Evolutionary conservation across 2,113 vertebrate species (phyloP), one percentile per base, ranked within the genome.

Genomic region (Leptocoma aspasia): DNA sequence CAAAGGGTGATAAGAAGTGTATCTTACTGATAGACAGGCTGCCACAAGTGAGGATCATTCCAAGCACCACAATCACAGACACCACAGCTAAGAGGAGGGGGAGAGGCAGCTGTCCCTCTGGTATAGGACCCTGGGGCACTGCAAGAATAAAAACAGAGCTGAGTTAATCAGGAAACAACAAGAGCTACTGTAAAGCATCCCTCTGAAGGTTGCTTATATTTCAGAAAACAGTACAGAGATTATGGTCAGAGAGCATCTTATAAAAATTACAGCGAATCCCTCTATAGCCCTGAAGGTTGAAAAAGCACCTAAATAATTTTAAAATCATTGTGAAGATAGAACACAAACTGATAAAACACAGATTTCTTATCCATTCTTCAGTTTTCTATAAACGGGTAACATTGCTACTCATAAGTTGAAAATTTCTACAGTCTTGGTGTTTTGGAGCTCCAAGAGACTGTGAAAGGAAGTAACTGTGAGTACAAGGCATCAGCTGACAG

Each of bases 21-120:
- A 94, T 98, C 99, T 98, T 99, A 99, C 99, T 98, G 96, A 99
- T 98, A 81, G 98, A 98, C 45, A 99, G 92, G 96, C 98, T 98
- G 79, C 98, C 96, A 80, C 98, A 99, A 95, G 98, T 97, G 82
- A 99, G 97, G 15, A 98, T 97, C 33, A 98, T 91, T 89, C 98
- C 98, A 44, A 98, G 98, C 33, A 98, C 97, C 18, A 98, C 89
- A 52, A 98, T 98, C 77, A 98, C 98, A 78, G 97, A 97, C 69
- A 99, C 97, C 78, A 99, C 98, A 4, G 98, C 98, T 94, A 99
- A 83, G 94, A 99, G 98, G 71, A 99, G 97, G 11, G 98, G 98
- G 9, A 98, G 97, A 26, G 99, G 97, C 83, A 98, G 96, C 19
- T 97, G 98, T 81, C 95, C 97, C 22, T 97, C 98, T 31, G 94